Base-by-base conservation (phyloP, 1,140 invertebrate species). In the Pseudoatta argentina region DNA sequence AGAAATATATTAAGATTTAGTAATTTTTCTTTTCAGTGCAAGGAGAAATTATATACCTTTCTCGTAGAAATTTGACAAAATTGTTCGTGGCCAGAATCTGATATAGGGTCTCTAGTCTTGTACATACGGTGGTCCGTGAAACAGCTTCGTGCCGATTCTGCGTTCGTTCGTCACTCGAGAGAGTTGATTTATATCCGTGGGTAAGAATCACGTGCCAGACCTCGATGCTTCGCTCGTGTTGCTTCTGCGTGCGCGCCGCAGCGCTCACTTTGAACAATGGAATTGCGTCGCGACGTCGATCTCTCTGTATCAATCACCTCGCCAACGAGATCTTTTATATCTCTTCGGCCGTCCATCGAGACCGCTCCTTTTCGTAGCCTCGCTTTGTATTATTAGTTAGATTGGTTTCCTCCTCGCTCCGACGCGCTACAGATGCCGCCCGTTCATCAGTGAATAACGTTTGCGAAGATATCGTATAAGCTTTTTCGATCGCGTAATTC, bases 251-350 rank as follows among this genome's bases (percentile, higher is more conserved):
- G 78, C 90, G 89, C 91, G 87, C 81, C 72, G 64, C 88, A 63
- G 82, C 77, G 91, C 90, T 93, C 91, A 91, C 94, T 94, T 94
- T 93, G 93, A 95, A 95, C 94, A 95, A 95, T 95, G 94, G 94
- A 94, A 94, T 92, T 93, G 93, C 93, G 91, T 93, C 91, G 94
- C 90, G 90, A 92, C 93, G 94, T 94, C 94, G 91, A 94, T 95
- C 94, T 94, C 90, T 91, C 93, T 92, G 93, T 93, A 95, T 95
- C 94, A 94, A 95, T 95, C 94, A 94, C 94, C 89, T 91, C 88
- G 86, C 85, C 83, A 82, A 64, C 66, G 76, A 82, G 67, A 88
- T 87, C 90, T 89, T 88, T 91, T 89, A 89, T 92, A 92, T 82
- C 39, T 69, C 87, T 69, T 61, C 51, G 63, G 85, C 82, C 53